Base-by-base conservation (phyloP, 2,113 vertebrate species). In the Thomomys bottae region DNA sequence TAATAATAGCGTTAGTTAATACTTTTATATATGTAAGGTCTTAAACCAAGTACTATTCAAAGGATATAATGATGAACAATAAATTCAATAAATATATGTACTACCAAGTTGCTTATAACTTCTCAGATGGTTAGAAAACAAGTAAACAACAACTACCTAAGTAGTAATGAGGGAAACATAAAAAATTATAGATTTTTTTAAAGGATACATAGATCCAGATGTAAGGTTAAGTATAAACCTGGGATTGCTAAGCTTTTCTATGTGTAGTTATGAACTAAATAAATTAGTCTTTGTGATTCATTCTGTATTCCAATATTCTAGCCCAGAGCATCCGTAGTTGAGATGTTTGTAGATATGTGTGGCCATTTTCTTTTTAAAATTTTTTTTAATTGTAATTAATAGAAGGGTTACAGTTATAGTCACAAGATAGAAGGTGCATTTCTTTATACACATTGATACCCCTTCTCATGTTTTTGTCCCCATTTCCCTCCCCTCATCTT, bases 71-170 rank as follows among this genome's bases (percentile, higher is more conserved):
- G 66, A 75, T 66, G 12, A 95, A 89, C 18, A 75, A 70, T 75
- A 83, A 91, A 34, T 57, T 54, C 68, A n/a, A n/a, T n/a, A n/a
- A 42, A 71, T 34, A 80, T 40, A n/a, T 36, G 18, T 71, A 12
- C 36, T 92, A 4, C 94, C 61, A 36, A 59, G 49, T 59, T 70
- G 42, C n/a, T 76, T 66, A 21, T 11, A 75, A 30, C 63, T 36
- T 92, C 76, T 89, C 84, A 72, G 40, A 67, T 42, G 21, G 66
- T 70, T 66, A 45, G 28, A 87, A 87, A 81, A 68, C 2, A 17
- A 59, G 32, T 72, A 61, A 91, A 82, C 38, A 92, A 68, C 20
- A 57, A 34, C 85, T 81, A 82, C 34, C 20, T 66, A 94, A 95
- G 61, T 45, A 63, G 38, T 45, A 85, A 49, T 18, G 28, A 75